phyloP scores from a whole-genome alignment of 1,140 invertebrate species.

The Contarinia nasturtii region DNA sequence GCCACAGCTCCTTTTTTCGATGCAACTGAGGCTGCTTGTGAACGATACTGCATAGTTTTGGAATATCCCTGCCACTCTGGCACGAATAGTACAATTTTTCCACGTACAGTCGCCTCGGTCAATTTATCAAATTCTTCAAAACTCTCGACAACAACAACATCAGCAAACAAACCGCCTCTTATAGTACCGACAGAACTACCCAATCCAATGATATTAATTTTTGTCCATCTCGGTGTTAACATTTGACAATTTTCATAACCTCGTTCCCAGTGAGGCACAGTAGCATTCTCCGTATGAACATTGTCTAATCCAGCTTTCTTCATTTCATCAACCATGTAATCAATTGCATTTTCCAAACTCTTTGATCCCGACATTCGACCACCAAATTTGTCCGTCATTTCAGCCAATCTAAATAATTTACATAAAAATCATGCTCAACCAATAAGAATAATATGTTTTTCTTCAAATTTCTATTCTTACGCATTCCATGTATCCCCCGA shows the following conservation, averaged over 20 bases:
- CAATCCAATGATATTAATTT: slow-evolving; percentile 39
- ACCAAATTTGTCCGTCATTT: slow-evolving; percentile 56
- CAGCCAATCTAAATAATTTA: slow-evolving; percentile 40
- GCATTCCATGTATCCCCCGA: slow-evolving; percentile 33
- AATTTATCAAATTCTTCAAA: slow-evolving; percentile 41
- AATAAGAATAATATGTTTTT: too few species aligned
- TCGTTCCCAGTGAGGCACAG: slow-evolving; percentile 36
- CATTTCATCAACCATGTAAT: slow-evolving; percentile 44
- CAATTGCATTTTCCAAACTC: slow-evolving; percentile 46
- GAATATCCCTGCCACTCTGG: slow-evolving; percentile 42
- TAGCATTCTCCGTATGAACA: slow-evolving; percentile 31
- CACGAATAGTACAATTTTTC: slow-evolving; percentile 62
- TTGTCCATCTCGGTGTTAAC: slow-evolving; percentile 33
- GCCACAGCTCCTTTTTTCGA: slow-evolving; percentile 54
- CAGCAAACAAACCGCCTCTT: slow-evolving; percentile 41
- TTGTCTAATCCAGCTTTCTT: slow-evolving; percentile 32
- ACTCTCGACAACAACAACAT: slow-evolving; percentile 43
- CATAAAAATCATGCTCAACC: slow-evolving; percentile 5
- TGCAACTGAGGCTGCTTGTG: slow-evolving; percentile 35
- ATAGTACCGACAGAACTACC: slow-evolving; percentile 44
- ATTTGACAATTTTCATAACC: slow-evolving; percentile 41
- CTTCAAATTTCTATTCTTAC: too few species aligned
- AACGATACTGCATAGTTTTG: slow-evolving; percentile 32
- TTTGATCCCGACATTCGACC: slow-evolving; percentile 40
- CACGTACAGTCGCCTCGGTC: slow-evolving; percentile 28